Evolutionary conservation across 1,140 invertebrate genomes (phyloP), one percentile per base, ranked within the genome.

Genomic region (Megalopta genalis): DNA sequence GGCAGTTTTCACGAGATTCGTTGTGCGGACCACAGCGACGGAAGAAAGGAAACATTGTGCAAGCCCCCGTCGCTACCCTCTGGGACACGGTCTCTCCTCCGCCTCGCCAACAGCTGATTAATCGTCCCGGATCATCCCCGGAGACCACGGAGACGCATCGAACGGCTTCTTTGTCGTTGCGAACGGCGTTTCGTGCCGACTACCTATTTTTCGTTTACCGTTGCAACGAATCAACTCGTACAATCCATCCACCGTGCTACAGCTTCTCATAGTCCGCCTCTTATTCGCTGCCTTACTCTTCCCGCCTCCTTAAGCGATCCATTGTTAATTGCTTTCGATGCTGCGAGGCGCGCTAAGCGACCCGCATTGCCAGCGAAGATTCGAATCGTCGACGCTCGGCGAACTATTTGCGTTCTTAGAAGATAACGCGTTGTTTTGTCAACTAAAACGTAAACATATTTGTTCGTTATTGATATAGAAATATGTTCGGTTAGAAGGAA

Each of bases 81-180:
- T 87, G 92, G 91, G 91, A 92, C 89, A 82, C 77, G 84, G 84
- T 87, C 90, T 91, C 90, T 91, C 89, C 88, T 88, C 88, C 90
- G 91, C 88, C 90, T 91, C 91, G 91, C 92, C 92, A 92, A 93
- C 92, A 93, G 91, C 92, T 93, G 92, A 93, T 93, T 93, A 93
- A 93, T 93, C 92, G 92, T 93, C 89, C 88, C 88, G 84, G 84
- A 88, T 81, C 84, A 57, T 91, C 89, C 89, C 91, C 65, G 77
- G 91, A 85, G 91, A 88, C 85, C 87, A 84, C 84, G 84, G 83
- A 84, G 82, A 89, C 91, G 90, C 89, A 92, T 90, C 88, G 86
- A 89, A 89, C 87, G 88, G 90, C 90, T 92, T 92, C 90, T 91
- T 92, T 91, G 90, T 91, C 90, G 85, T 88, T 85, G 84, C 77